These are phyloP conservation scores for Agapetus fuscipes DNA, from an alignment of 2,888 invertebrate genomes.

Conservation along the genomic window DNA sequence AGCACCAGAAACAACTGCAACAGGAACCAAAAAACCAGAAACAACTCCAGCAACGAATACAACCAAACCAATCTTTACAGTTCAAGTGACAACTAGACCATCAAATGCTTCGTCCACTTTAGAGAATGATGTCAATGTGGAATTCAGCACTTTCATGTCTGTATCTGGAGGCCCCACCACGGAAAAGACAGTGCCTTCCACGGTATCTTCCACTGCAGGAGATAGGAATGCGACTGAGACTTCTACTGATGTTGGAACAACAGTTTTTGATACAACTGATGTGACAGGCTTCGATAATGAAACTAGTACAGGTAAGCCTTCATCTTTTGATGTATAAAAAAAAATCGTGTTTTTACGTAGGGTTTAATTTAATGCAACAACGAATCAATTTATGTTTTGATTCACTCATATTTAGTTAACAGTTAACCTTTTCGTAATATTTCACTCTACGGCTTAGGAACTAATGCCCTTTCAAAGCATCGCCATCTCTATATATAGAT, in stretches of 20 bases:
- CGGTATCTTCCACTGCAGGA: not conserved
- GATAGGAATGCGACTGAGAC: not conserved
- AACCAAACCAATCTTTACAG: conserved; percentile 13
- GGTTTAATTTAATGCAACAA: too few relatives aligned
- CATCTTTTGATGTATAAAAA: too few relatives aligned
- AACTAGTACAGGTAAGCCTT: conserved; percentile 1
- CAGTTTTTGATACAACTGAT: not conserved
- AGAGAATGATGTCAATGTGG: conserved; percentile 1
- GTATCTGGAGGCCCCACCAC: conserved; percentile 14
- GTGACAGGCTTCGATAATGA: not conserved
- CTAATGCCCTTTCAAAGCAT: too few relatives aligned
- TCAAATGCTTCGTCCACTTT: conserved; percentile 1
- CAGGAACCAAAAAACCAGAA: conserved; percentile 5
- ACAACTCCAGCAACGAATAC: conserved; percentile 18
- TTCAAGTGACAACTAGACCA: conserved; percentile 12
- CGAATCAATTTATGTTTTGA: too few relatives aligned
- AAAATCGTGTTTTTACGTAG: too few relatives aligned
- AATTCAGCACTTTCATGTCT: conserved; percentile 17
- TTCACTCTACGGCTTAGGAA: too few relatives aligned
- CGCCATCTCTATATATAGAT: too few relatives aligned
- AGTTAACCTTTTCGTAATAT: too few relatives aligned
- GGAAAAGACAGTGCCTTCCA: not conserved
- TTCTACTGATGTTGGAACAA: not conserved
- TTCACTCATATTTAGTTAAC: too few relatives aligned
- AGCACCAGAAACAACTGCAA: conserved; percentile 6